Base-by-base conservation (phyloP, 2,113 vertebrate species). In the Cyanoliseus patagonus region DNA sequence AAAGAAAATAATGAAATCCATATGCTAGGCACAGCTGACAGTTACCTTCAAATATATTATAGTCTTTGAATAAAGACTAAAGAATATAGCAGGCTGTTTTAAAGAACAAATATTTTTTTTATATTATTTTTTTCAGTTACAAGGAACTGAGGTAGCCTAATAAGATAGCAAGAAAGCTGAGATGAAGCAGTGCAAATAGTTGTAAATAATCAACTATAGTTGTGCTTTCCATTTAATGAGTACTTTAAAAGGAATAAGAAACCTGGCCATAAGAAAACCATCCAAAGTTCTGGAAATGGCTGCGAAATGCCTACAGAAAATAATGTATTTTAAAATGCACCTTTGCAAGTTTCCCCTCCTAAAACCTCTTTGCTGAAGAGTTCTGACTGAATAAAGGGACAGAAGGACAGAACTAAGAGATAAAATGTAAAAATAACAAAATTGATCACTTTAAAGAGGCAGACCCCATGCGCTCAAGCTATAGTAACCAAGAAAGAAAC, bases 1-100 rank as follows among this genome's bases (percentile, higher is more conserved):
- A 94, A 90, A 88, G 28, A 66, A 91, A 89, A 82, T 51, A 90
- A 64, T n/a, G 49, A 83, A 82, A 92, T 69, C 59, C 44, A 27
- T 91, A 25, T 62, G 66, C 75, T 46, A 88, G 70, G 22, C 25
- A 75, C 28, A 74, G n/a, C 22, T 61, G 44, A 80, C 67, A 59
- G 47, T 39, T 90, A 41, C 46, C 64, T 93, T 92, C 46, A 93
- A 81, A 61, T 68, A 49, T 12, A 66, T 53, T 68, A 70, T 92
- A 39, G 9, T 76, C 42, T 86, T 53, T 91, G 52, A 81, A n/a
- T 74, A 69, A 87, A 78, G 31, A 68, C 51, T 72, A 72, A 95
- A 25, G 15, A 81, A 72, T 7, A 46, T 37, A 69, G 25, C 9
- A 85, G 61, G 22, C 14, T 51, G 80, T 91, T 63, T 53, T 74